phyloP scores from a whole-genome alignment of 2,888 invertebrate species.

The Ypsolopha scabrella region DNA sequence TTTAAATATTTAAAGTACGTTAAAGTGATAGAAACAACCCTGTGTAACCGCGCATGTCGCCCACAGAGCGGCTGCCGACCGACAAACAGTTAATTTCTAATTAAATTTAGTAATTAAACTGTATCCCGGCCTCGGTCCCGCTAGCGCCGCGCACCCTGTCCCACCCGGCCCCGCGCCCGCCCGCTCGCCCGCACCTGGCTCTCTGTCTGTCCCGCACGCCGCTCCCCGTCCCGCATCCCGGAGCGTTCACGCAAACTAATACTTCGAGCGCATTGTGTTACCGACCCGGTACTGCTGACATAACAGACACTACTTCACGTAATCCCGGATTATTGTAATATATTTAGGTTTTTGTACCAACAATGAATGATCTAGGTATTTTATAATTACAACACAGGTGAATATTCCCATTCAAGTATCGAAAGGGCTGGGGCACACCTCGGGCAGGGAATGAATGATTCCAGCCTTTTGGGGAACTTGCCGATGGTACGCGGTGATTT shows the following conservation, averaged over 20 bases:
- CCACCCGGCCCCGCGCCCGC: constrained; percentile 3
- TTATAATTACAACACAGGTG: too few species aligned
- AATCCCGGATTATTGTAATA: too few species aligned
- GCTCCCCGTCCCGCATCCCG: background rate
- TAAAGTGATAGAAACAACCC: constrained; percentile 21
- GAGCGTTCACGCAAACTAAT: background rate
- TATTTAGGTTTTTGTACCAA: too few species aligned
- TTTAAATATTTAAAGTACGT: too few species aligned
- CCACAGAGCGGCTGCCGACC: constrained; percentile 17
- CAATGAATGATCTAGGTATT: too few species aligned
- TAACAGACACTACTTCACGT: too few species aligned
- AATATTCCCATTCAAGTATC: too few species aligned
- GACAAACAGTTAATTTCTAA: constrained; percentile 70
- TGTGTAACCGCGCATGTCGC: constrained; percentile 10
- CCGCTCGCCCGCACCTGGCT: constrained; percentile 14
- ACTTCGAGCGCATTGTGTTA: background rate
- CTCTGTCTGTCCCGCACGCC: background rate
- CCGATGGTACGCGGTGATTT: too few species aligned
- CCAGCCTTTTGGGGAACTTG: too few species aligned
- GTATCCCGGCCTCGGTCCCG: constrained; percentile 31
- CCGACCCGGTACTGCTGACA: too few species aligned
- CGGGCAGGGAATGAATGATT: too few species aligned
- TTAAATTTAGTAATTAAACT: constrained; percentile 72
- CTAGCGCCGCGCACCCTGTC: background rate
- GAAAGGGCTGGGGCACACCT: too few species aligned